phyloP scores from a whole-genome alignment of 2,113 vertebrate species.

The Menidia beryllina region DNA sequence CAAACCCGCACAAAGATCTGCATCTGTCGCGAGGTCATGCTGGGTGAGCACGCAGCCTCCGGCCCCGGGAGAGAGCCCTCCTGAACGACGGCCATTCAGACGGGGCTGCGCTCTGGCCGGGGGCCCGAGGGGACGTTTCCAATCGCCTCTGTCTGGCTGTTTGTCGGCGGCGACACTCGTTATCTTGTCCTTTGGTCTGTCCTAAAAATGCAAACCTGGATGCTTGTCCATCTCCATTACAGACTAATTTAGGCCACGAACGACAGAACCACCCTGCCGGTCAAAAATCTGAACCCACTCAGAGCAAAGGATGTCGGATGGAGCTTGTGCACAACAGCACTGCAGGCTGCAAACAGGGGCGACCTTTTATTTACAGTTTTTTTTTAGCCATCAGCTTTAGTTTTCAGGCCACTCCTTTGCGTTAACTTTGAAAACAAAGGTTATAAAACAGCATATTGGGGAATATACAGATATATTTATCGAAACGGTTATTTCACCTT shows the following conservation, averaged over 20 bases:
- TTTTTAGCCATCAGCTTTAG: too few species aligned
- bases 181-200: conserved; percentile 61
- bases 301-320: conserved; percentile 1
- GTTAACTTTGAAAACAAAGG: too few species aligned
- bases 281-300: neutral
- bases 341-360: too few species aligned
- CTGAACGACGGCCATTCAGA: conserved; percentile 58
- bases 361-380: neutral
- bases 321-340: neutral
- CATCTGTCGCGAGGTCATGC: conserved; percentile 53
- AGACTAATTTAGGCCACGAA: conserved; percentile 27
- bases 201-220: conserved; percentile 53
- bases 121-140: conserved; percentile 58
- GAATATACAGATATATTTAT: neutral
- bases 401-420: too few species aligned
- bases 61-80: conserved; percentile 47
- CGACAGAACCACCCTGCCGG: conserved; percentile 5
- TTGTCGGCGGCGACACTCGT: conserved; percentile 40
- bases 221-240: conserved; percentile 51
- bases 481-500: neutral
- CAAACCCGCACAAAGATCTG: conserved; percentile 64
- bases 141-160: conserved; percentile 45
- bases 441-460: too few species aligned
- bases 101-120: conserved; percentile 61
- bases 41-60: conserved; percentile 40